Evolutionary conservation across 1,140 invertebrate species (phyloP).

Genomic region (Drosophila athabasca): DNA sequence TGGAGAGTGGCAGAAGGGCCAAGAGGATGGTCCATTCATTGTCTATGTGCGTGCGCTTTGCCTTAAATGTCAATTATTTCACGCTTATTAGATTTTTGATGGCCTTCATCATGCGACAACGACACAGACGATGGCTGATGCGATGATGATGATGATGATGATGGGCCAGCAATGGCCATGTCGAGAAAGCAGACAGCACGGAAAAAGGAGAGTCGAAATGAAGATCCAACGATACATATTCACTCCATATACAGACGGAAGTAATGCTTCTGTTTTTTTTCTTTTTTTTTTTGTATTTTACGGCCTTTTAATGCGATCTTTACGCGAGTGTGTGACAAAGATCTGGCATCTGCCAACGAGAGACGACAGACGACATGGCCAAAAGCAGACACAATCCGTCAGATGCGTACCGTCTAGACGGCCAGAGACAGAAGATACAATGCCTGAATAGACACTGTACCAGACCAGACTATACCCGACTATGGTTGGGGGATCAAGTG

Average conservation of each 20-base stretch:
- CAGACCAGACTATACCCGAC: neutral
- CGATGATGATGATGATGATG: constrained; percentile 30
- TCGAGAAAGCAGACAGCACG: constrained; percentile 53
- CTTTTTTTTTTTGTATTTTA: constrained; percentile 36
- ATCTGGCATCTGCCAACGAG: constrained; percentile 26
- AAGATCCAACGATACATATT: constrained; percentile 7
- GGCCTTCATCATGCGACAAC: constrained; percentile 49
- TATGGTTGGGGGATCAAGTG: constrained; percentile 16
- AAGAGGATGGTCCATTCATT: constrained; percentile 43
- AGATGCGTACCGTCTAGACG: constrained; percentile 35
- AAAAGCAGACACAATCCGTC: constrained; percentile 21
- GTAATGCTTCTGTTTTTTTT: constrained; percentile 32
- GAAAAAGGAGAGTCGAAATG: constrained; percentile 49
- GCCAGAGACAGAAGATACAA: constrained; percentile 7
- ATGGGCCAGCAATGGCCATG: constrained; percentile 16
- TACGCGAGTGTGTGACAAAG: constrained; percentile 67
- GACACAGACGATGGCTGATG: too few species aligned
- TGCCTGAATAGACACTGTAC: neutral
- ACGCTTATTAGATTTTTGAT: constrained; percentile 79
- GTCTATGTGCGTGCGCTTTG: constrained; percentile 76
- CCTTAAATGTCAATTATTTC: constrained; percentile 81
- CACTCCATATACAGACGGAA: constrained; percentile 21
- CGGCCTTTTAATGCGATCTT: constrained; percentile 73
- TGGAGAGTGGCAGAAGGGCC: constrained; percentile 7
- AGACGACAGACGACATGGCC: neutral